Evolutionary conservation across 2,888 invertebrate genomes (phyloP).

Genomic region (Steinernema scapterisci): DNA sequence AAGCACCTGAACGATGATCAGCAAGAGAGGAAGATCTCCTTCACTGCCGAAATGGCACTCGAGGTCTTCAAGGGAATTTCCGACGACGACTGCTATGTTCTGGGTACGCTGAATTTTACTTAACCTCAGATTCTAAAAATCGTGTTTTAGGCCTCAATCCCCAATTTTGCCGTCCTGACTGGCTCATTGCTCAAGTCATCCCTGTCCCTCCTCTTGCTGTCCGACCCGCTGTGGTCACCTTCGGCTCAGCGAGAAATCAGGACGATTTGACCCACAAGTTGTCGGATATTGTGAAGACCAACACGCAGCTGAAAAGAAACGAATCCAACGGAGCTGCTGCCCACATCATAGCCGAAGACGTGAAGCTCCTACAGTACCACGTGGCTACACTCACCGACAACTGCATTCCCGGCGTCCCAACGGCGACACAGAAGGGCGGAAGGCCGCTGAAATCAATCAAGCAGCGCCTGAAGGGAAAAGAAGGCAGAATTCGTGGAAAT

Average conservation of each 20-base stretch:
- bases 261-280: slow-evolving; percentile 99
- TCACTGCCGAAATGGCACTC: slow-evolving; percentile 93
- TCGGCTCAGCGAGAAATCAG: slow-evolving; percentile 95
- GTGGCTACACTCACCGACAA: slow-evolving; percentile 97
- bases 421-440: slow-evolving; percentile 97
- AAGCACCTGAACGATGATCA: slow-evolving; percentile 87
- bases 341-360: slow-evolving; percentile 93
- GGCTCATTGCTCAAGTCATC: slow-evolving; percentile 97
- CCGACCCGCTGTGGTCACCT: slow-evolving; percentile 96
- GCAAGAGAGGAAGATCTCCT: slow-evolving; percentile 83
- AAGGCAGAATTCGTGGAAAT: slow-evolving; percentile 97
- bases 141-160: slow-evolving; percentile 87
- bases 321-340: slow-evolving; percentile 96
- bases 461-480: slow-evolving; percentile 91
- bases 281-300: slow-evolving; percentile 95
- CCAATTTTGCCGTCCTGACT: slow-evolving; percentile 85
- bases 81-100: slow-evolving; percentile 91
- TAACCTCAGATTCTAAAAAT: neutral
- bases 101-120: slow-evolving; percentile 41
- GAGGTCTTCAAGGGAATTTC: slow-evolving; percentile 91
- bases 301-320: slow-evolving; percentile 91
- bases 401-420: slow-evolving; percentile 95
- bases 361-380: slow-evolving; percentile 96
- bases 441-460: slow-evolving; percentile 97
- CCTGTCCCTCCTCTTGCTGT: slow-evolving; percentile 96